Percentiles rank a stretch among this genome's conserved stretches.
phyloP scores from a whole-genome alignment of 2,113 vertebrate genomes.

The Pelusios castaneus region DNA sequence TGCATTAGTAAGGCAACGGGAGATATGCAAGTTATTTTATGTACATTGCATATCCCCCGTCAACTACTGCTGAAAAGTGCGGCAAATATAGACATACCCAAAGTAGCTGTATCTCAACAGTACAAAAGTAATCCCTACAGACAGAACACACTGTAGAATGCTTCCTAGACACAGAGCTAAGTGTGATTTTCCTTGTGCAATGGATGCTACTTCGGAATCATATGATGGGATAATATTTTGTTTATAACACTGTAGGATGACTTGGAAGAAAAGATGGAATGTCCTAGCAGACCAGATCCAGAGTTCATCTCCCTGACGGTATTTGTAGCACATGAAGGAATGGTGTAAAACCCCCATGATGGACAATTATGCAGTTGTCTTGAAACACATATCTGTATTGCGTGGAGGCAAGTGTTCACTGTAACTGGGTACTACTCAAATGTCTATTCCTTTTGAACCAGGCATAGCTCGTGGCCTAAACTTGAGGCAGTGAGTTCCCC shows the following conservation, averaged over 20 bases:
- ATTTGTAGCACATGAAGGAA: neutral
- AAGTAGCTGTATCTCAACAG: neutral
- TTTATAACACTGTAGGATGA: neutral
- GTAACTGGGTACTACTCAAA: accelerated
- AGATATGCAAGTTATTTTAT: too few species aligned
- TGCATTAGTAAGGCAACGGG: too few species aligned
- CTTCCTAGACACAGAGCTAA: neutral
- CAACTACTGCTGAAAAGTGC: too few species aligned
- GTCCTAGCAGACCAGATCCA: neutral
- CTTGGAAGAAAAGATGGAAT: neutral
- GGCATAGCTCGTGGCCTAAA: neutral
- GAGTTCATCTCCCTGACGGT: neutral
- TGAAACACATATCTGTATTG: neutral
- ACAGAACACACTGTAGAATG: neutral
- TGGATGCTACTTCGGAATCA: neutral
- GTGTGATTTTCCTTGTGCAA: neutral
- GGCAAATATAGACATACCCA: too few species aligned
- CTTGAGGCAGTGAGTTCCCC: accelerated
- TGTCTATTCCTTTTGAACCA: neutral
- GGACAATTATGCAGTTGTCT: neutral
- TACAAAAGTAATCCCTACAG: accelerated
- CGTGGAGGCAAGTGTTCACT: neutral
- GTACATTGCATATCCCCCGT: too few species aligned
- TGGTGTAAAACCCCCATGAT: neutral
- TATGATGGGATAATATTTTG: neutral